Evolutionary conservation across 2,113 vertebrate species (phyloP), one percentile per base, ranked within the genome.

Genomic region (Elanoides forficatus): DNA sequence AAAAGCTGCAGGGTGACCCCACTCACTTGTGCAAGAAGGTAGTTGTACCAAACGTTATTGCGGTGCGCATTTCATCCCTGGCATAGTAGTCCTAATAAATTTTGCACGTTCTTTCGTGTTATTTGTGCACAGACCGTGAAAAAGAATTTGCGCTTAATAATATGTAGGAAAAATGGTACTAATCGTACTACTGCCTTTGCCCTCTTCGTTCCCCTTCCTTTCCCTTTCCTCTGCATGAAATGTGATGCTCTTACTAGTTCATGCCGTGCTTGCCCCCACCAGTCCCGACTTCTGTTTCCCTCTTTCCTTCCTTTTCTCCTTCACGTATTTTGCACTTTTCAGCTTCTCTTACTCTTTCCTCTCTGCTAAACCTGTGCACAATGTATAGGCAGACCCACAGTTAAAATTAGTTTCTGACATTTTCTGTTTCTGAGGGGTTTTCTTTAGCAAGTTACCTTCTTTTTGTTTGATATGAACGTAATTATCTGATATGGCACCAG

Each of bases 341-440:
- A 62, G n/a, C 71, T 71, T 96, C 38, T 93, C 19, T 88, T 90
- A 50, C 52, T 83, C 66, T 79, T 66, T 55, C 16, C 74, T 71
- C 62, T 81, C 66, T 81, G 30, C 63, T 83, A 70, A 94, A 73
- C 32, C 62, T 48, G 5, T 88, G 25, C 13, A 19, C 18, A 72
- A 18, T 0, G 0, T n/a, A 26, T 47, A 89, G 50, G 48, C 53
- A 94, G 87, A 67, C 40, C 47, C 43, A 42, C 17, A 50, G 71
- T 62, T 96, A 84, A 94, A 93, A 95, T 83, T 65, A 66, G 34
- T 90, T 93, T 79, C 76, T 91, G 86, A 60, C 19, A 27, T 93
- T 92, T 97, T 76, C 62, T 78, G 47, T 89, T 97, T 60, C 38
- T 25, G 32, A 80, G 80, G 52, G 45, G 11, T 70, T 71, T 63